These are phyloP conservation scores for Aporophyla lueneburgensis DNA, from an alignment of 2,888 invertebrate species.

Conservation along the genomic window DNA sequence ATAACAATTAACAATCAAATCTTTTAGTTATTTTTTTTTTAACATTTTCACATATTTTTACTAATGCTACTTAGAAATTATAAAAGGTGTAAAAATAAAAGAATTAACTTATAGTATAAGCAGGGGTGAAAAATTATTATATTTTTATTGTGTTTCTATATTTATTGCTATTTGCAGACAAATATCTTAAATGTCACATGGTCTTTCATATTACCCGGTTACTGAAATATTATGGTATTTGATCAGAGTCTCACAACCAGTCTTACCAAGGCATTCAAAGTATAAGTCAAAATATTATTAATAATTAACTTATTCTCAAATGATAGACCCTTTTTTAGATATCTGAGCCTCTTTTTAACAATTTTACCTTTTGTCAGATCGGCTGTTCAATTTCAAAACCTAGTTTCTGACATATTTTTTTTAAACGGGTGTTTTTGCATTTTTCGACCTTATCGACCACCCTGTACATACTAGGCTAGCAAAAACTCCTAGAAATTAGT, in stretches of 20 bases:
- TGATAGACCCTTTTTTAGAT: too few relatives aligned
- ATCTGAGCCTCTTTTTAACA: too few relatives aligned
- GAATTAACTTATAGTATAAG: slow-evolving; percentile 34
- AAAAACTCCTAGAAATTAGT: too few relatives aligned
- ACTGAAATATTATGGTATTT: too few relatives aligned
- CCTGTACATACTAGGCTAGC: too few relatives aligned
- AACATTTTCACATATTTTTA: slow-evolving; percentile 38
- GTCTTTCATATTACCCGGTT: neutral
- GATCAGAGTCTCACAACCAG: neutral
- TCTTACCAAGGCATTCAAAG: neutral
- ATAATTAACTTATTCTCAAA: too few relatives aligned
- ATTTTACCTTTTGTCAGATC: too few relatives aligned
- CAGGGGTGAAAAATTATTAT: slow-evolving; percentile 14
- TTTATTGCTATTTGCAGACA: neutral
- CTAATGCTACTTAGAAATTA: slow-evolving; percentile 40
- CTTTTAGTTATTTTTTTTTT: slow-evolving; percentile 27
- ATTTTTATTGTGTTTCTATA: slow-evolving; percentile 7
- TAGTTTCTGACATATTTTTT: too few relatives aligned
- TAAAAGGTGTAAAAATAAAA: slow-evolving; percentile 52
- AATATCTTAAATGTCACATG: slow-evolving; percentile 24
- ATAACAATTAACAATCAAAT: slow-evolving; percentile 3
- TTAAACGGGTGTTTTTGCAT: too few relatives aligned
- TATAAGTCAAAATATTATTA: too few relatives aligned
- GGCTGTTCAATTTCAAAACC: too few relatives aligned
- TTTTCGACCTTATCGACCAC: too few relatives aligned